Evolutionary conservation across 2,888 invertebrate genomes (phyloP).

Genomic region (Drosophila anomelani): DNA sequence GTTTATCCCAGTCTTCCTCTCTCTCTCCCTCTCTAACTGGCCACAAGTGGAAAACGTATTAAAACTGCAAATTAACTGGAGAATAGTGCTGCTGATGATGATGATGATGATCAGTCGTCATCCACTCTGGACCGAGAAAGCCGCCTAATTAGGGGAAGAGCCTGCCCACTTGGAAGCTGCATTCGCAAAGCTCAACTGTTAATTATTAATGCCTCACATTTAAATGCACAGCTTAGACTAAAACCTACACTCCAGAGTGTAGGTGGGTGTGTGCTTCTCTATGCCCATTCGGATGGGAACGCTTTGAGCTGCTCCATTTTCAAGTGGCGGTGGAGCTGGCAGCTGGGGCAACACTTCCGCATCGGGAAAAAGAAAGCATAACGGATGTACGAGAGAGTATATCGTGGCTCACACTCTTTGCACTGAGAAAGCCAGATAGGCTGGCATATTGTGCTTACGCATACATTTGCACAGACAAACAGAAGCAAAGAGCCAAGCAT

Average conservation of each 20-base stretch:
- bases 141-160: conserved; percentile 38
- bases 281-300: conserved; percentile 50
- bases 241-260: conserved; percentile 29
- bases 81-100: conserved; percentile 48
- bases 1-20: conserved; percentile 14
- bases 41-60: conserved; percentile 77
- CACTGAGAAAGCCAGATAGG: conserved; percentile 48
- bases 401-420: conserved; percentile 18
- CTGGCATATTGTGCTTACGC: conserved; percentile 76
- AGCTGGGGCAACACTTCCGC: conserved; percentile 76
- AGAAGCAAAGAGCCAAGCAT: conserved; percentile 62
- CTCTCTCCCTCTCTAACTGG: conserved; percentile 16
- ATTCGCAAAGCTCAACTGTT: conserved; percentile 48
- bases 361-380: conserved; percentile 62
- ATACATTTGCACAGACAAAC: conserved; percentile 72
- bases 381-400: conserved; percentile 49
- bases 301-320: conserved; percentile 70
- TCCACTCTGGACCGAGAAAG: background rate
- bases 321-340: conserved; percentile 58
- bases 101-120: conserved; percentile 24
- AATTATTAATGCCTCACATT: conserved; percentile 80
- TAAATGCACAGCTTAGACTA: conserved; percentile 74
- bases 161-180: conserved; percentile 9
- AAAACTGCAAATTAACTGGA: conserved; percentile 78
- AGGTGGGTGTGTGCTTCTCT: conserved; percentile 20